Evolutionary conservation across 2,888 invertebrate genomes (phyloP).

Genomic region (Chelonus formosanus): DNA sequence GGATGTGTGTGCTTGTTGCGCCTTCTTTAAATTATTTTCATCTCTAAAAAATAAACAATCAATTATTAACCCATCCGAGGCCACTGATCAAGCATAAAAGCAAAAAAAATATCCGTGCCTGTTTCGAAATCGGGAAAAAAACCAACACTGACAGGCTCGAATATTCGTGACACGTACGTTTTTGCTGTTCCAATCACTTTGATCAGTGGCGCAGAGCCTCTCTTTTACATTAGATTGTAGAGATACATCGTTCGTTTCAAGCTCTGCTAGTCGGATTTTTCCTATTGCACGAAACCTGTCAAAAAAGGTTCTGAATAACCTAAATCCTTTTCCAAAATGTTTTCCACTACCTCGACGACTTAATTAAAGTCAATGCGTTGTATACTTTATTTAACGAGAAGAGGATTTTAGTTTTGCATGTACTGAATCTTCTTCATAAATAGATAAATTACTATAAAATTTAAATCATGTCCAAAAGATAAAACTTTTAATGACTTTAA

Average conservation of each 20-base stretch:
- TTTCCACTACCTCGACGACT: not conserved
- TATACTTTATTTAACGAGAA: constrained; percentile 8
- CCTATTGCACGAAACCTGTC: constrained; percentile 54
- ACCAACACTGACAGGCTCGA: constrained; percentile 26
- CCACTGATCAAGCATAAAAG: constrained; percentile 1
- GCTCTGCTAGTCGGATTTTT: constrained; percentile 38
- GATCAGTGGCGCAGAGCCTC: constrained; percentile 26
- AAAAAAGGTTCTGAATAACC: not conserved
- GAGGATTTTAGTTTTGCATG: constrained; percentile 28
- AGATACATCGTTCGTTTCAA: constrained; percentile 29
- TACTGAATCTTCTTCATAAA: constrained; percentile 22
- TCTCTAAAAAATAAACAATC: constrained; percentile 5
- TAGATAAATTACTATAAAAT: not conserved
- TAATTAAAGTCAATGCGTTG: not conserved
- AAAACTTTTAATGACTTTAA: not conserved
- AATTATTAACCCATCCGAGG: constrained; percentile 4
- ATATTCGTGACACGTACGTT: constrained; percentile 24
- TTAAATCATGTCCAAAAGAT: not conserved
- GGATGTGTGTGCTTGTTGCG: constrained; percentile 42
- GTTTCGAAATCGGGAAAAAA: not conserved
- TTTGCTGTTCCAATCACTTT: constrained; percentile 28
- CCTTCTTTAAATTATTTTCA: constrained; percentile 19
- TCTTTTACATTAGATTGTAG: constrained; percentile 24
- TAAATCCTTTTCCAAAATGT: constrained; percentile 3
- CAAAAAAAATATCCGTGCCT: not conserved